Evolutionary conservation across 1,140 invertebrate species (phyloP).

Genomic region (Lepidurus couesii): DNA sequence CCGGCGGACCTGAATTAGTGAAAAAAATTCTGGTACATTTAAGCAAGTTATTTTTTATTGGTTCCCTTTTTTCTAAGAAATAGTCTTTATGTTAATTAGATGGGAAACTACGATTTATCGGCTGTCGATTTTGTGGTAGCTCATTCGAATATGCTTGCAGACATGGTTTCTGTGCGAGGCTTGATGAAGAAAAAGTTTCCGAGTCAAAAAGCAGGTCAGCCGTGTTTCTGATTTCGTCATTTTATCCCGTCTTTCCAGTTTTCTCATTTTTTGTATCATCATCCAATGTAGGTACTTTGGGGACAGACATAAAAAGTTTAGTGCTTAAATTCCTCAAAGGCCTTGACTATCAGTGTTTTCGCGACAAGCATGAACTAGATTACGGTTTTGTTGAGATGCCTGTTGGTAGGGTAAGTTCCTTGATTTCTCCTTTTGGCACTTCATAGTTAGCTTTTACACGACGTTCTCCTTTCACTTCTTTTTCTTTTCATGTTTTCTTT

Average conservation of each 20-base stretch:
- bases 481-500: neutral
- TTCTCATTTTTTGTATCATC: conserved; percentile 27
- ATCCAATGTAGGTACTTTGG: conserved; percentile 52
- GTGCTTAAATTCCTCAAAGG: conserved; percentile 59
- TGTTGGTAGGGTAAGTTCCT: conserved; percentile 58
- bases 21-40: conserved; percentile 60
- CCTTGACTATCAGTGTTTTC: conserved; percentile 57
- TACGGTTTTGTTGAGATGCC: conserved; percentile 59
- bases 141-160: conserved; percentile 68
- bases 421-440: conserved; percentile 26
- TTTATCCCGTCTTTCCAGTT: conserved; percentile 26
- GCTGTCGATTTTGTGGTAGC: conserved; percentile 66
- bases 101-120: conserved; percentile 58
- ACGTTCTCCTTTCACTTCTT: neutral
- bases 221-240: neutral
- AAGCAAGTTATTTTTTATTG: conserved; percentile 2
- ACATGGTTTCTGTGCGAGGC: conserved; percentile 64
- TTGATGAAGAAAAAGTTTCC: conserved; percentile 71
- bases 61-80: conserved; percentile 21
- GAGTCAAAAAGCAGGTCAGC: conserved; percentile 52
- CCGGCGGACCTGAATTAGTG: conserved; percentile 62
- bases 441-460: neutral
- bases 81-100: conserved; percentile 45
- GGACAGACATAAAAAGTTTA: conserved; percentile 53
- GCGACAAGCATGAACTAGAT: conserved; percentile 59